Evolutionary conservation across 2,113 vertebrate genomes (phyloP).

Genomic region (Aspidoscelis tigris): DNA sequence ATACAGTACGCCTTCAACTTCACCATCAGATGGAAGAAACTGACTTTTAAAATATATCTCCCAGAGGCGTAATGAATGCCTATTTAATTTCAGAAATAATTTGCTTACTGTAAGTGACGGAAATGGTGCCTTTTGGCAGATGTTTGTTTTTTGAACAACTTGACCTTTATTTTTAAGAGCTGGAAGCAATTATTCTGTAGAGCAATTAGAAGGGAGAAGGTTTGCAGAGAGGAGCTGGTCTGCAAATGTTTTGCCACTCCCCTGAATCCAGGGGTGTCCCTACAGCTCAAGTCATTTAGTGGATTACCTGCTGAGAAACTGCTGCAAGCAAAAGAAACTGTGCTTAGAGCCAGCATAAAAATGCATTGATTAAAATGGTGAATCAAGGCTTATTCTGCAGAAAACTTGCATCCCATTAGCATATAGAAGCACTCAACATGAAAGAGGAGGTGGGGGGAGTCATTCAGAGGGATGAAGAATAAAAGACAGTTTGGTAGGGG

Average conservation of each 20-base stretch:
- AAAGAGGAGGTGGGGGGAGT: not conserved
- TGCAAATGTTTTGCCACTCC: constrained; percentile 15
- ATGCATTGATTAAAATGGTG: constrained; percentile 39
- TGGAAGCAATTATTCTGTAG: constrained; percentile 18
- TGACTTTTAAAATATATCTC: not conserved
- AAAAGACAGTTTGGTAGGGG: not conserved
- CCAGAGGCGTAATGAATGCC: not conserved
- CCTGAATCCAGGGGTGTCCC: accelerated
- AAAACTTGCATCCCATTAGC: constrained; percentile 22
- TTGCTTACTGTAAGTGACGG: constrained; percentile 9
- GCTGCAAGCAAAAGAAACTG: not conserved
- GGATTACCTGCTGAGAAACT: constrained; percentile 8
- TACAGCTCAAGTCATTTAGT: not conserved
- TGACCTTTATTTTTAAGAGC: constrained; percentile 43
- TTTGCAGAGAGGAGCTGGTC: not conserved
- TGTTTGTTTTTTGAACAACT: constrained; percentile 31
- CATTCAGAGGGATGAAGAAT: not conserved
- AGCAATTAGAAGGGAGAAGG: not conserved
- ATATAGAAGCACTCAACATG: not conserved
- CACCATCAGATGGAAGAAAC: not conserved
- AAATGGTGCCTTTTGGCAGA: constrained; percentile 31
- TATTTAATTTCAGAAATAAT: constrained; percentile 18
- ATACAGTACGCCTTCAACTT: not conserved
- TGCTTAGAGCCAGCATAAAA: constrained; percentile 39
- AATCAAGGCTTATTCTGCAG: not conserved